Conservation (phyloP, 2,888 invertebrate species). For the Ligdia adustata region DNA sequence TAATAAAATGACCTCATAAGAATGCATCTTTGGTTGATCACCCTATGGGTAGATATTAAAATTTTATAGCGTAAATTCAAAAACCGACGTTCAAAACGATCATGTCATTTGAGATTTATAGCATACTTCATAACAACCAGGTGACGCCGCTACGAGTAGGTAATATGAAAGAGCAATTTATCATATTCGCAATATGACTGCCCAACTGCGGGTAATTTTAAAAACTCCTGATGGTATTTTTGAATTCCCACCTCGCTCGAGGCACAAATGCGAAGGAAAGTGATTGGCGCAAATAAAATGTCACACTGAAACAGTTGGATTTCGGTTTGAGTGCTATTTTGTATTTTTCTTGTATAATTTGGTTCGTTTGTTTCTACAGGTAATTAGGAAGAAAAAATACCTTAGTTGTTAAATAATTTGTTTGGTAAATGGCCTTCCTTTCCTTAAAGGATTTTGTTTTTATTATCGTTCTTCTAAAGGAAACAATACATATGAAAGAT, state of each 20-base stretch:
- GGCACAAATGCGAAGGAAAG: not conserved
- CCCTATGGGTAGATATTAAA: too few species aligned
- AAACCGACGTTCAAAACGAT: conserved; percentile 5
- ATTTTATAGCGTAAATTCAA: too few species aligned
- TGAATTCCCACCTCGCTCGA: conserved; percentile 1
- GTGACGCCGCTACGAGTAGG: conserved; percentile 7
- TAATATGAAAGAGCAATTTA: conserved; percentile 20
- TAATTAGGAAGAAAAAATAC: too few species aligned
- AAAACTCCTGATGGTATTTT: conserved; percentile 16
- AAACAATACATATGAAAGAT: too few species aligned
- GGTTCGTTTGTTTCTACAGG: too few species aligned
- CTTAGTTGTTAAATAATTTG: too few species aligned
- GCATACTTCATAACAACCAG: conserved; percentile 13
- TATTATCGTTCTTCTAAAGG: too few species aligned
- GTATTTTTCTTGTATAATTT: too few species aligned
- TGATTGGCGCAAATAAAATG: conserved; percentile 10
- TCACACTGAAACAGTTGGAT: conserved; percentile 2
- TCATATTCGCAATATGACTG: conserved; percentile 19
- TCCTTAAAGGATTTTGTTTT: too few species aligned
- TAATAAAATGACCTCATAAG: too few species aligned
- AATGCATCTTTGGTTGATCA: too few species aligned
- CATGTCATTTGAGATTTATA: conserved; percentile 7
- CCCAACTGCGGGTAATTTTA: conserved; percentile 10
- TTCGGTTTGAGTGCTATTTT: conserved; percentile 12
- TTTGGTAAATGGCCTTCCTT: too few species aligned